These are phyloP conservation scores for Euplagia quadripunctaria DNA, from an alignment of 2,888 invertebrate genomes.

Conservation along the genomic window DNA sequence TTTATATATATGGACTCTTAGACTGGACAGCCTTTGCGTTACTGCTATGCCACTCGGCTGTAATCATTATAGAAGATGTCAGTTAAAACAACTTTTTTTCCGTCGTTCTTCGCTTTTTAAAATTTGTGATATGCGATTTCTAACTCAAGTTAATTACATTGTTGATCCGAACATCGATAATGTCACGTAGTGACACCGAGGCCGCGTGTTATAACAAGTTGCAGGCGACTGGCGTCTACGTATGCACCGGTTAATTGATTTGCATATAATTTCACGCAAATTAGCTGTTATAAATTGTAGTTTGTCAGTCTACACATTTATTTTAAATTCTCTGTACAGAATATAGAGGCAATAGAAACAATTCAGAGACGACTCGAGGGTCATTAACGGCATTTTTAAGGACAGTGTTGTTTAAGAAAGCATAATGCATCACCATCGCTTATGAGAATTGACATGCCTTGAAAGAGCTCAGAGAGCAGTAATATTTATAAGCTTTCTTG, in stretches of 20 bases:
- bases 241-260: slow-evolving; percentile 16
- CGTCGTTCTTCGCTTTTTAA: not conserved
- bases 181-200: slow-evolving; percentile 14
- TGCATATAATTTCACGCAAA: slow-evolving; percentile 18
- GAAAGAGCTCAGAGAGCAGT: not conserved
- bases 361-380: not conserved
- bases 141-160: slow-evolving; percentile 43
- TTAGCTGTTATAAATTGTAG: not conserved
- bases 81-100: too few relatives aligned
- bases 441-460: not conserved
- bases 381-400: not conserved
- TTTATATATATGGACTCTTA: not conserved
- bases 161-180: slow-evolving; percentile 25
- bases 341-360: not conserved
- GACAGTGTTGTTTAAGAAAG: not conserved
- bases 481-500: not conserved
- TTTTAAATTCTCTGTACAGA: not conserved
- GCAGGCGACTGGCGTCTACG: slow-evolving; percentile 21
- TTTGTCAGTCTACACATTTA: not conserved
- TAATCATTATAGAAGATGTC: not conserved
- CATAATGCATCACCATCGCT: not conserved
- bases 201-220: slow-evolving; percentile 17
- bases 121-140: slow-evolving; percentile 28
- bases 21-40: not conserved
- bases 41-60: not conserved